Conservation (phyloP, 2,113 vertebrate genomes). For the Pachypanchax playfairii region DNA sequence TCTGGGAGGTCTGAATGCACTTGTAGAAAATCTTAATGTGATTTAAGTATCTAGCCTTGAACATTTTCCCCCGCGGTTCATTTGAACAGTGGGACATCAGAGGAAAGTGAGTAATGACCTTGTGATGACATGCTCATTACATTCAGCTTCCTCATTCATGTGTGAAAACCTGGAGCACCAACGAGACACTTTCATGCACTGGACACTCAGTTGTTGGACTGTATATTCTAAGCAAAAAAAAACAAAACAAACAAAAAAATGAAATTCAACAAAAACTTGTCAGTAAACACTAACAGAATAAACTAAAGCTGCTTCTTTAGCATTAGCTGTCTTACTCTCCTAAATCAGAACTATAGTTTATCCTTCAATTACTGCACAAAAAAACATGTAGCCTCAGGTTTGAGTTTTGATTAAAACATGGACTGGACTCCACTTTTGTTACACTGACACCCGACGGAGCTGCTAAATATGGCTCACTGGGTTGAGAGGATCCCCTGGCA, state of each 20-base stretch:
- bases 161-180: conserved; percentile 18
- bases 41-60: conserved; percentile 31
- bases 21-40: conserved; percentile 27
- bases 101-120: conserved; percentile 34
- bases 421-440: conserved; percentile 42
- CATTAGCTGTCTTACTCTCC: conserved; percentile 10
- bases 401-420: conserved; percentile 57
- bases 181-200: conserved; percentile 11
- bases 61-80: conserved; percentile 19
- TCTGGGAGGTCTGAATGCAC: conserved; percentile 49
- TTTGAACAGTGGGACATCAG: conserved; percentile 17
- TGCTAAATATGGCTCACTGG: conserved; percentile 52
- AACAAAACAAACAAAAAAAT: neutral
- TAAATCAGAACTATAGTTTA: conserved; percentile 54
- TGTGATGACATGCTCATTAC: conserved; percentile 16
- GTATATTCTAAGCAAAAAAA: neutral
- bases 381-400: conserved; percentile 60
- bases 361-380: conserved; percentile 52
- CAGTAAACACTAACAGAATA: neutral
- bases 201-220: neutral
- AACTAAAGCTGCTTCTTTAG: neutral
- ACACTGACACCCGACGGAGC: conserved; percentile 32
- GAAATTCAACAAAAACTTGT: neutral
- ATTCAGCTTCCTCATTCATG: conserved; percentile 39
- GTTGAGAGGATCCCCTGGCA: conserved; percentile 37